phyloP scores from a whole-genome alignment of 2,888 invertebrate species.

The Lithosia quadra region DNA sequence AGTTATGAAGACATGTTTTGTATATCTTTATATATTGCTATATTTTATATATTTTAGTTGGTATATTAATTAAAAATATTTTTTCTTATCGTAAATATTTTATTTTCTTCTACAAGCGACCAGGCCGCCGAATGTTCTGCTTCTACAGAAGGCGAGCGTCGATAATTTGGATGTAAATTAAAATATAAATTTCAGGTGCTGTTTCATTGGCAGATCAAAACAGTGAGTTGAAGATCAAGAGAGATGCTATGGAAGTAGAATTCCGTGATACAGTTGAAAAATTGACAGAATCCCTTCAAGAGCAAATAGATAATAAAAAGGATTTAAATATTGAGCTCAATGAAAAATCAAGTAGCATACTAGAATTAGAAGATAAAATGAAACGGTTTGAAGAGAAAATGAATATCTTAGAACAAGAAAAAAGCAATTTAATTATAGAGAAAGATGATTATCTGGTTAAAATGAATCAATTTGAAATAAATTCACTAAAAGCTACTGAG shows the following conservation, averaged over 20 bases:
- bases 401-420: slow-evolving; percentile 59
- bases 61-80: too few relatives aligned
- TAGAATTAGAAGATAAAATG: slow-evolving; percentile 53
- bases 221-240: slow-evolving; percentile 47
- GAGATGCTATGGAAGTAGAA: slow-evolving; percentile 25
- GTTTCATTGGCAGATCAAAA: slow-evolving; percentile 50
- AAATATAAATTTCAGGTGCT: slow-evolving; percentile 53
- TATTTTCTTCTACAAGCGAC: not conserved
- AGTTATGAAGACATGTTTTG: slow-evolving; percentile 20
- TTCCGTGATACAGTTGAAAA: slow-evolving; percentile 38
- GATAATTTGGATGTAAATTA: not conserved
- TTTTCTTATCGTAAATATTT: not conserved
- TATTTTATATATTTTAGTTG: too few relatives aligned
- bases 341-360: slow-evolving; percentile 53
- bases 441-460: slow-evolving; percentile 31
- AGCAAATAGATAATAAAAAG: slow-evolving; percentile 47
- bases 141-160: not conserved
- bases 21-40: too few relatives aligned
- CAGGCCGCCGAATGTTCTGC: not conserved
- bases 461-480: slow-evolving; percentile 30
- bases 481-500: slow-evolving; percentile 25
- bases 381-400: slow-evolving; percentile 49
- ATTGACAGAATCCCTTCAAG: slow-evolving; percentile 43
- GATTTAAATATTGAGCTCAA: slow-evolving; percentile 54
- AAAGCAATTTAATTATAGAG: slow-evolving; percentile 38